Evolutionary conservation across 2,888 invertebrate genomes (phyloP).

Genomic region (Ectemnius continuus): DNA sequence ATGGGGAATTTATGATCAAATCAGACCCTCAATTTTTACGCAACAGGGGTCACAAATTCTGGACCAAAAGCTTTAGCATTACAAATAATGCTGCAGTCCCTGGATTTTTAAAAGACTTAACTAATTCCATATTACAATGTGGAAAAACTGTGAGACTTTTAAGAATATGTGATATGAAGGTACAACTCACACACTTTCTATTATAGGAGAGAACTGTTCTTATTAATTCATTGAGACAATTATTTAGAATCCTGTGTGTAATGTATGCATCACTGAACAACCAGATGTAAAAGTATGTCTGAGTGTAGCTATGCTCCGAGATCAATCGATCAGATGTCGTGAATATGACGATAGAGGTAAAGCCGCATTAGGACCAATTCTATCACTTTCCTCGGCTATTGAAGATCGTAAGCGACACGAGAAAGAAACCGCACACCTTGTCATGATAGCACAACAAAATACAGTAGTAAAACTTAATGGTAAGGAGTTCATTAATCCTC

Average conservation of each 20-base stretch:
- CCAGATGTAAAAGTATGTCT: conserved; percentile 81
- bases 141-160: conserved; percentile 87
- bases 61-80: conserved; percentile 83
- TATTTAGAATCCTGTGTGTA: conserved; percentile 80
- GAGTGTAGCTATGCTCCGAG: conserved; percentile 79
- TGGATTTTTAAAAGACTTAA: conserved; percentile 83
- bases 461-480: conserved; percentile 65
- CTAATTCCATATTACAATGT: conserved; percentile 84
- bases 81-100: conserved; percentile 80
- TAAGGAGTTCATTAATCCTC: conserved; percentile 38
- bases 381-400: conserved; percentile 69
- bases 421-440: conserved; percentile 65
- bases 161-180: conserved; percentile 85
- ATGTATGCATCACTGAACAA: conserved; percentile 79
- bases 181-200: conserved; percentile 72
- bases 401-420: conserved; percentile 64
- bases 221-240: background rate
- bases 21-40: conserved; percentile 84
- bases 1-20: conserved; percentile 91
- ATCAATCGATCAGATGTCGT: conserved; percentile 79
- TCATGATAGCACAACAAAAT: conserved; percentile 67
- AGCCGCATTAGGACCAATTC: conserved; percentile 63
- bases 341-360: conserved; percentile 80
- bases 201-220: background rate
- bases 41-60: conserved; percentile 83